Conservation (phyloP, 2,888 invertebrate species). For the Bombyx huttoni region DNA sequence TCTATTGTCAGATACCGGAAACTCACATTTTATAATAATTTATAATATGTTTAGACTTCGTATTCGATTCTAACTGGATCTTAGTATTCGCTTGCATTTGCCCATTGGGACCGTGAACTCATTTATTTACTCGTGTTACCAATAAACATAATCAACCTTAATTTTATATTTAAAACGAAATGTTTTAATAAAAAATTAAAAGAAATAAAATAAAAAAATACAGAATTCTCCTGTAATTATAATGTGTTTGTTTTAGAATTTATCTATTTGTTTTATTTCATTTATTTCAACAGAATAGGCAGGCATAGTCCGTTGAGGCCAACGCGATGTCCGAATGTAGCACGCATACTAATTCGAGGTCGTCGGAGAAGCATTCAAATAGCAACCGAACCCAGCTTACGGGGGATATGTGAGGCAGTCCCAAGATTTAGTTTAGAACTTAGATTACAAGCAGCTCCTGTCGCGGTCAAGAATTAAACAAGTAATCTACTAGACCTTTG, state of each 20-base stretch:
- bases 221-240: background rate
- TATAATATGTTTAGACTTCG: no score
- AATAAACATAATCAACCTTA: no score
- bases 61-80: no score
- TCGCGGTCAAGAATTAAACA: constrained; percentile 69
- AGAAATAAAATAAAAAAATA: no score
- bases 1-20: no score
- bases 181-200: no score
- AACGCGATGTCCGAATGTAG: constrained; percentile 45
- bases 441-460: constrained; percentile 48
- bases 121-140: no score
- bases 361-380: constrained; percentile 61
- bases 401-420: constrained; percentile 63
- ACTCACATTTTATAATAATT: no score
- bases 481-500: constrained; percentile 45
- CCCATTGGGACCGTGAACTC: no score
- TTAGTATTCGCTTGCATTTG: no score
- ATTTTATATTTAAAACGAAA: no score
- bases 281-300: constrained; percentile 39
- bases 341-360: constrained; percentile 69
- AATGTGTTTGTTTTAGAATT: constrained; percentile 5
- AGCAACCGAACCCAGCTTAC: constrained; percentile 58
- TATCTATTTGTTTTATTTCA: constrained; percentile 6
- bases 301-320: constrained; percentile 45
- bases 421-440: constrained; percentile 71